A percentile compares a stretch with the other conserved stretches of the same genome.
Evolutionary conservation across 2,113 vertebrate genomes (phyloP).

Genomic region (Anoura caudifer): DNA sequence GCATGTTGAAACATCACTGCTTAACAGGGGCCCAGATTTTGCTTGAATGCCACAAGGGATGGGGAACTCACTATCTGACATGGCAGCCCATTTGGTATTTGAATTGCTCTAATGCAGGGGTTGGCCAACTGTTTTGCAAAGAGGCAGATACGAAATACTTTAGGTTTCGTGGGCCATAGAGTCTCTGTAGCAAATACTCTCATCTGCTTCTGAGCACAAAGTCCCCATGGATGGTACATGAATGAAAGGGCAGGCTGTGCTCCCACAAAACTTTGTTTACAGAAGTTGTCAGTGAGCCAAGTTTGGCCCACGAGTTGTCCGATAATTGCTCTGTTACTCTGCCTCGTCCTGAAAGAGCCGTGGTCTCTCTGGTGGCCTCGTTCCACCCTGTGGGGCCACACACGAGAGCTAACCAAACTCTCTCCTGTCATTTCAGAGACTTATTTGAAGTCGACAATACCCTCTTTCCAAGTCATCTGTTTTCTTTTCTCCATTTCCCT

Average conservation of each 20-base stretch:
- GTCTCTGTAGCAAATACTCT: not conserved
- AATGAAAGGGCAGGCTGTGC: not conserved
- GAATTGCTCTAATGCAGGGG: not conserved
- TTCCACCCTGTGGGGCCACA: not conserved
- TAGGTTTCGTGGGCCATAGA: not conserved
- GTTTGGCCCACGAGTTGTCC: not conserved
- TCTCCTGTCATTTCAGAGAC: not conserved
- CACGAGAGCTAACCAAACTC: not conserved
- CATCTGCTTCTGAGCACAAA: not conserved
- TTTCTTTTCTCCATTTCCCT: not conserved
- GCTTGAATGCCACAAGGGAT: not conserved
- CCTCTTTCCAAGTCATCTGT: not conserved
- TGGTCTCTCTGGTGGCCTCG: rapidly evolving
- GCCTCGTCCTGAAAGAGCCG: not conserved
- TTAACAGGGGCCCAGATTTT: not conserved
- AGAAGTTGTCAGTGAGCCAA: rapidly evolving
- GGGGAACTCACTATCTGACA: not conserved
- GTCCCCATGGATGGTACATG: rapidly evolving
- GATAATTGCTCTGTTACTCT: not conserved
- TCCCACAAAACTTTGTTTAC: not conserved
- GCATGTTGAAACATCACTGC: not conserved
- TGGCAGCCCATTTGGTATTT: not conserved
- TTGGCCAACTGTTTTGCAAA: not conserved
- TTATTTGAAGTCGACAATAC: not conserved
- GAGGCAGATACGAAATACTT: not conserved